A percentile compares a stretch with the other conserved stretches of the same genome.
Conservation (phyloP, 2,113 vertebrate genomes). For the Verasper variegatus region DNA sequence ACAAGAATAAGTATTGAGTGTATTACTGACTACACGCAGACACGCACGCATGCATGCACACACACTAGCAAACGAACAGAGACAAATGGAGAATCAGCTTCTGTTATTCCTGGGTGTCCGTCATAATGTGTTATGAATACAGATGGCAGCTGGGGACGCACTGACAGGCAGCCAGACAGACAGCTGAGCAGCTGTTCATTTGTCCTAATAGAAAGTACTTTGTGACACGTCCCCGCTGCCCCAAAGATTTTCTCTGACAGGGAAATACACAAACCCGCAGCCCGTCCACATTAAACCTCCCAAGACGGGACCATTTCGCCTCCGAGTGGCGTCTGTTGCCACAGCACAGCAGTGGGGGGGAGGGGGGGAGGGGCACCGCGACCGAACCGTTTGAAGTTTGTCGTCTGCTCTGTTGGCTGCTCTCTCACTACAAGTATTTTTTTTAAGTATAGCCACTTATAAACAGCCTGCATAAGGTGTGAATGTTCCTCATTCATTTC, state of each 20-base stretch:
- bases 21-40: neutral
- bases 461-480: too few species aligned
- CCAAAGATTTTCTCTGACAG: slow-evolving; percentile 64
- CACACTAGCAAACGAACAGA: neutral
- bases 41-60: rapidly evolving
- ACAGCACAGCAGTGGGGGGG: too few species aligned
- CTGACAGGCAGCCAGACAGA: slow-evolving; percentile 74
- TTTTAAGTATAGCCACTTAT: too few species aligned
- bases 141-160: slow-evolving; percentile 77
- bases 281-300: slow-evolving; percentile 55
- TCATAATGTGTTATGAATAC: slow-evolving; percentile 89
- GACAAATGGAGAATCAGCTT: slow-evolving; percentile 47
- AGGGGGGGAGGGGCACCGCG: neutral
- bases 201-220: slow-evolving; percentile 87
- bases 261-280: slow-evolving; percentile 39
- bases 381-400: neutral
- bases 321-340: slow-evolving; percentile 1
- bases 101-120: slow-evolving; percentile 82
- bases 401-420: neutral
- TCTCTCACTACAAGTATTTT: neutral
- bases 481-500: too few species aligned
- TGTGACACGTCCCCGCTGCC: slow-evolving; percentile 78
- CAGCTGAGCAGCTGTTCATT: slow-evolving; percentile 89
- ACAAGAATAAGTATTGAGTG: neutral
- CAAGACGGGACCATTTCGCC: slow-evolving; percentile 22